Conservation (phyloP, 2,797 vertebrate genomes). For the Tangara arthus region DNA sequence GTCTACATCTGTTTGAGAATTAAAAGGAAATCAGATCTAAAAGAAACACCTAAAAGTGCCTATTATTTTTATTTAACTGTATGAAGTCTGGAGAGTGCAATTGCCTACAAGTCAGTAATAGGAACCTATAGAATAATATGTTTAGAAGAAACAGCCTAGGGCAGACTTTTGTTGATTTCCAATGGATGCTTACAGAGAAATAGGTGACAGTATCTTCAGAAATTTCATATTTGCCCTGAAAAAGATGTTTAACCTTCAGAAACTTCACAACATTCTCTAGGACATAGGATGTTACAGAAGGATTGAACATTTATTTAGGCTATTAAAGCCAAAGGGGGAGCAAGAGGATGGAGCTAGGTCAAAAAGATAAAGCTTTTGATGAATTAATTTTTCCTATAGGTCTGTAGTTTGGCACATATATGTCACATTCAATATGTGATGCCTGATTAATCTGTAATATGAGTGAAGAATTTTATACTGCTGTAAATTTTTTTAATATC, state of each 20-base stretch:
- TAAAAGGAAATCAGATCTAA: not conserved
- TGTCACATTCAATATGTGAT: not conserved
- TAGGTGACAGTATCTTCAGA: not conserved
- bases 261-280: not conserved
- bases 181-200: not conserved
- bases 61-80: not conserved
- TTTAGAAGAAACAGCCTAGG: not conserved
- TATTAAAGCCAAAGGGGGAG: not conserved
- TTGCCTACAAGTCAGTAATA: not conserved
- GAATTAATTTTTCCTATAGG: not conserved
- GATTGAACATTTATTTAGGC: not conserved
- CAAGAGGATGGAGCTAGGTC: not conserved
- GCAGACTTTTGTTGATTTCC: not conserved
- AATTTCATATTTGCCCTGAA: not conserved
- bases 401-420: not conserved
- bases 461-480: not conserved
- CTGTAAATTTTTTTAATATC: not conserved
- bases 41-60: not conserved
- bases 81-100: not conserved
- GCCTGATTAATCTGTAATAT: not conserved
- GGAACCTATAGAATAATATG: not conserved
- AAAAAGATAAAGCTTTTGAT: not conserved
- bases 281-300: not conserved
- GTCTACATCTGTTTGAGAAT: not conserved
- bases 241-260: not conserved